phyloP scores from a whole-genome alignment of 1,140 invertebrate species.

The Pseudomyrmex pallidus region DNA sequence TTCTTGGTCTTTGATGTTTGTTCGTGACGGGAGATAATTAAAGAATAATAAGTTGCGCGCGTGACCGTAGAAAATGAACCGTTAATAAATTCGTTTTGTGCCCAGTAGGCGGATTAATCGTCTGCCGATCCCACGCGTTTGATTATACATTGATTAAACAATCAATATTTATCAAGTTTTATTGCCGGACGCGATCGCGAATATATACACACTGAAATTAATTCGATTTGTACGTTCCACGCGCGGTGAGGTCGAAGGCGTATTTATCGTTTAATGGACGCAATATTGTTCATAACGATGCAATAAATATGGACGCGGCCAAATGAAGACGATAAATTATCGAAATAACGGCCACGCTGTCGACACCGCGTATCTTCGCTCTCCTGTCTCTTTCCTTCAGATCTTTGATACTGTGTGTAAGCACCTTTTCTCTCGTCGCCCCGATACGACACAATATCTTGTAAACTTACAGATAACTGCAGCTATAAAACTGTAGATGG shows the following conservation, averaged over 20 bases:
- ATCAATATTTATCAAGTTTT: conserved; percentile 84
- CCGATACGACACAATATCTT: background rate
- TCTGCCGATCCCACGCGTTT: conserved; percentile 74
- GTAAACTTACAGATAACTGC: background rate
- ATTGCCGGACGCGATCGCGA: conserved; percentile 73
- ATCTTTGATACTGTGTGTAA: conserved; percentile 10
- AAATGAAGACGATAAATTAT: conserved; percentile 85
- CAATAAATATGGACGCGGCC: conserved; percentile 83
- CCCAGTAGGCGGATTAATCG: conserved; percentile 76
- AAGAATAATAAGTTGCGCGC: conserved; percentile 18
- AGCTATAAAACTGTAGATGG: background rate
- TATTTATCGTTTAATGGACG: conserved; percentile 82
- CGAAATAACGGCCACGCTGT: conserved; percentile 79
- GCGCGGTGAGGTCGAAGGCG: conserved; percentile 60
- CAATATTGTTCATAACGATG: conserved; percentile 84
- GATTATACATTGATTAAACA: conserved; percentile 84
- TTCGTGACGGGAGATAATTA: conserved; percentile 37
- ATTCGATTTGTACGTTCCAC: conserved; percentile 77
- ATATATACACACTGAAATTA: conserved; percentile 70
- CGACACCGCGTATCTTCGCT: conserved; percentile 65
- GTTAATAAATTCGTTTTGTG: conserved; percentile 64
- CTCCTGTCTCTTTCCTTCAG: conserved; percentile 25
- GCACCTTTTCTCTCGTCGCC: background rate
- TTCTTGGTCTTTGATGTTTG: background rate
- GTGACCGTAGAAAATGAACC: conserved; percentile 18